Base-by-base conservation (phyloP, 2,888 invertebrate genomes). In the Eutolmus rufibarbis region DNA sequence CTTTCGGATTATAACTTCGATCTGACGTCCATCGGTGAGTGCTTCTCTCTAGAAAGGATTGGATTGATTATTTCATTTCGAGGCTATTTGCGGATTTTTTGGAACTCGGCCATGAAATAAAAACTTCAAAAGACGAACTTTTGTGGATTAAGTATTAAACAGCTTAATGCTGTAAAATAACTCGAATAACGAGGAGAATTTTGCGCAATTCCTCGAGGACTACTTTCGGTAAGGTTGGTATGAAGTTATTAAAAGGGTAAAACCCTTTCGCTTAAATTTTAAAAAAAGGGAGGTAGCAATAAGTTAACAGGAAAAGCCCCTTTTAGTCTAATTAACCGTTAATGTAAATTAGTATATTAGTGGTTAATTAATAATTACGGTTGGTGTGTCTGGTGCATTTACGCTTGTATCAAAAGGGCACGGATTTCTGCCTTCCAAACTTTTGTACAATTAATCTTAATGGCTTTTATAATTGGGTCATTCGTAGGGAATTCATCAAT, bases 1-100 rank as follows among this genome's bases (percentile, higher is more conserved):
- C 81, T 81, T 46, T 28, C 0, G 51, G 81, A 81, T 46, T 81
- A 81, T 43, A 81, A 43, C 34, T 51, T 81, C 51, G 81, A 81
- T 81, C 31, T 23, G 16, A 28, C 31, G 81, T 31, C 56, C 16
- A 34, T 76, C 16, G 37, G 34, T 76, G 19, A 34, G 31, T 56
- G 14, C 23, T 56, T 12, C 3, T 1, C 23, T 78, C 46, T 14
- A 43, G 23, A 40, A 43, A 43, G 78, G 8, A 78, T 78, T 78
- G 78, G 28, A 12, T 66, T 66, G 66, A 66, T 66, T 28, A 66
- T 28, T 66, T 23, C 66, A 66, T 66, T 66, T 23, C 12, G 28
- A 9, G 28, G 66, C 14, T 66, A 66, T 66, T 66, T 66, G 66
- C 3, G 66, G 28, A 66, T 23, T 66, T 23, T 12, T 66, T 28